Evolutionary conservation across 2,113 vertebrate species (phyloP).

Genomic region (Steatornis caripensis): DNA sequence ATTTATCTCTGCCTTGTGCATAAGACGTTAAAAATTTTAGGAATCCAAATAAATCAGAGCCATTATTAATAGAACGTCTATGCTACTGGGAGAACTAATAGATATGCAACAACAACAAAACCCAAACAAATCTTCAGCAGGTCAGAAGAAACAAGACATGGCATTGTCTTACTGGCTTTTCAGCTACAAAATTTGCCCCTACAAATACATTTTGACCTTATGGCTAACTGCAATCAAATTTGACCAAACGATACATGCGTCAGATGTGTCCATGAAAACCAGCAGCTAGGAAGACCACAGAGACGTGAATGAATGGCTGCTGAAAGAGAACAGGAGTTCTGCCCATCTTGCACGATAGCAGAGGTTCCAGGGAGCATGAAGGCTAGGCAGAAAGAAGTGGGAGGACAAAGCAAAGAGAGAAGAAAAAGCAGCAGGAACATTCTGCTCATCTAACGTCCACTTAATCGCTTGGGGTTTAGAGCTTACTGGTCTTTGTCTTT

Average conservation of each 20-base stretch:
- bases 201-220: neutral
- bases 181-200: neutral
- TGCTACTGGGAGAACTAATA: neutral
- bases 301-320: neutral
- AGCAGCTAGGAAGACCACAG: neutral
- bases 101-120: neutral
- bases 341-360: neutral
- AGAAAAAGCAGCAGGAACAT: neutral
- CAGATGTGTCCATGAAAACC: neutral
- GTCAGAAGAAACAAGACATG: neutral
- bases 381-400: neutral
- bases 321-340: neutral
- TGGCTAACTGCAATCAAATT: neutral
- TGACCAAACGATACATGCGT: neutral
- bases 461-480: neutral
- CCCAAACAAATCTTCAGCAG: neutral
- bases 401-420: neutral
- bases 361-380: neutral
- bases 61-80: neutral
- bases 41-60: neutral
- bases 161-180: neutral
- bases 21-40: neutral
- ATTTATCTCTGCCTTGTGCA: neutral
- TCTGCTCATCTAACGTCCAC: neutral
- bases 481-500: neutral